These are phyloP conservation scores for Lanistes nyassanus DNA, from an alignment of 1,140 invertebrate genomes.

Conservation along the genomic window DNA sequence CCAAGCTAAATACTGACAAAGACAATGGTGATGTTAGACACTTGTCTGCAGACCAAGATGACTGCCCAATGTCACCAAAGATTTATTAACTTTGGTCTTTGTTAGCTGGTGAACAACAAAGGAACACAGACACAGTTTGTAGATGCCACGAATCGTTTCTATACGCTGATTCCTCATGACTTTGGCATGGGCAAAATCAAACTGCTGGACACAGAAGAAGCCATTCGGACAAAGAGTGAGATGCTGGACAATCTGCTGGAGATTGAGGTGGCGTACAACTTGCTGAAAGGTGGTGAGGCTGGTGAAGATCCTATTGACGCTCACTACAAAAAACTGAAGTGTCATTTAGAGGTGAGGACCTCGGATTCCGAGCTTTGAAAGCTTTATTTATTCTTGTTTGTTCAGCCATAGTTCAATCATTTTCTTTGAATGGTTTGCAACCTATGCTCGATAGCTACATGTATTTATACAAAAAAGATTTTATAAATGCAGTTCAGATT, in stretches of 20 bases:
- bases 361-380: too few species aligned
- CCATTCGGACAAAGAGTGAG: slow-evolving; percentile 86
- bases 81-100: too few species aligned
- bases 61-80: too few species aligned
- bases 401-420: too few species aligned
- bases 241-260: slow-evolving; percentile 94
- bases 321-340: slow-evolving; percentile 91
- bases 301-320: slow-evolving; percentile 80
- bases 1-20: background rate
- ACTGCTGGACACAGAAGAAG: slow-evolving; percentile 79
- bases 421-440: too few species aligned
- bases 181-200: slow-evolving; percentile 89
- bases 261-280: slow-evolving; percentile 93
- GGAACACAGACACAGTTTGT: slow-evolving; percentile 74
- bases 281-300: slow-evolving; percentile 75
- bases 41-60: too few species aligned
- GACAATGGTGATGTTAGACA: too few species aligned
- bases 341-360: slow-evolving; percentile 74
- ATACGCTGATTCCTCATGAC: slow-evolving; percentile 93
- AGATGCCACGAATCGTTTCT: slow-evolving; percentile 91
- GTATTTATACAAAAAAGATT: too few species aligned
- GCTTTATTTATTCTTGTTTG: too few species aligned
- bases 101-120: slow-evolving; percentile 61
- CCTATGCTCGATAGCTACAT: too few species aligned
- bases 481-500: too few species aligned